Evolutionary conservation across 2,888 invertebrate species (phyloP).

Genomic region (Sminthurinus aureus): DNA sequence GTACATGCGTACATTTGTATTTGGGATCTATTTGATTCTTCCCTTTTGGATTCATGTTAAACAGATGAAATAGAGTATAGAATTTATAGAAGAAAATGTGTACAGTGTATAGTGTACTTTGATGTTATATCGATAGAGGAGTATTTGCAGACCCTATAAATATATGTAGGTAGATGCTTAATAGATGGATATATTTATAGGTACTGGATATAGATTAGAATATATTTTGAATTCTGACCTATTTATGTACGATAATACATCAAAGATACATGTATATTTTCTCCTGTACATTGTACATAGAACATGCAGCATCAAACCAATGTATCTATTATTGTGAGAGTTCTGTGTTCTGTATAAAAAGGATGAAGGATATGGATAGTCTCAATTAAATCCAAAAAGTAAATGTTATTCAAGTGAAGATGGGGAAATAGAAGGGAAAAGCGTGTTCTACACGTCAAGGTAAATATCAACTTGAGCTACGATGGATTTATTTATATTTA

Average conservation of each 20-base stretch:
- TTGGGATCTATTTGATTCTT: not conserved
- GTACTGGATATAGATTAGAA: no score
- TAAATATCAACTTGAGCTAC: slow-evolving; percentile 15
- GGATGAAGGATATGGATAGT: not conserved
- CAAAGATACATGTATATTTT: not conserved
- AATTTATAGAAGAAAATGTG: not conserved
- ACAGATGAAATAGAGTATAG: not conserved
- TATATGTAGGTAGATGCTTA: no score
- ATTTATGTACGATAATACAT: not conserved
- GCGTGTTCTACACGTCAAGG: slow-evolving; percentile 7
- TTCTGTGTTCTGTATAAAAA: no score
- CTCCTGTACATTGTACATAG: no score
- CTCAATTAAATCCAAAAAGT: slow-evolving; percentile 20
- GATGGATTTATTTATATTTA: slow-evolving; percentile 13
- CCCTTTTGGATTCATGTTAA: not conserved
- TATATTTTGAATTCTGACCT: no score
- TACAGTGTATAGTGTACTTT: no score
- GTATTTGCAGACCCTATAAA: no score
- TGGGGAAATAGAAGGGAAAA: slow-evolving; percentile 14
- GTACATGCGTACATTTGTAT: no score
- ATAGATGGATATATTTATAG: no score
- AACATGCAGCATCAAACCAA: not conserved
- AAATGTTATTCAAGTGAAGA: slow-evolving; percentile 17
- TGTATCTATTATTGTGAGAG: not conserved
- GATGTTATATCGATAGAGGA: no score